These are phyloP conservation scores for Manis javanica DNA, from an alignment of 2,797 vertebrate species.

Conservation along the genomic window DNA sequence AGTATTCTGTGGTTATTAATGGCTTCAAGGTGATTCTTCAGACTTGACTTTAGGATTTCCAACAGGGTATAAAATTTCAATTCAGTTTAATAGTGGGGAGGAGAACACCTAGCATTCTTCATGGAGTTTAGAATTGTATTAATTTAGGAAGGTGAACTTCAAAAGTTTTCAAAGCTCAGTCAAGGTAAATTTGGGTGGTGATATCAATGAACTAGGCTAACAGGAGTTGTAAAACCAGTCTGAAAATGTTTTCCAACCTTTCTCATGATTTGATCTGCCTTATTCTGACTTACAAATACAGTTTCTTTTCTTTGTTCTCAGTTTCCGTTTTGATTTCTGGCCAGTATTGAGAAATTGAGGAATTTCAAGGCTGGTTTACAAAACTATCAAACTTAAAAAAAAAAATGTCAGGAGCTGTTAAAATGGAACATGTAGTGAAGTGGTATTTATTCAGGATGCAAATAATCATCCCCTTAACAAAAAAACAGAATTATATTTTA, in stretches of 20 bases:
- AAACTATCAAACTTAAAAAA: constrained; percentile 24
- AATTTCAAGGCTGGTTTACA: constrained; percentile 60
- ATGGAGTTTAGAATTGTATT: constrained; percentile 29
- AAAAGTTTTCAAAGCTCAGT: constrained; percentile 58
- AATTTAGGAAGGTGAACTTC: constrained; percentile 55
- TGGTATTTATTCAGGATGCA: constrained; percentile 51
- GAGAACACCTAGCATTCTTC: background rate
- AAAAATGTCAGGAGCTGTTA: constrained; percentile 6
- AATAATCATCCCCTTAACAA: constrained; percentile 4
- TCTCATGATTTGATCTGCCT: constrained; percentile 22
- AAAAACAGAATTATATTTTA: background rate
- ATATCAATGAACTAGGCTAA: constrained; percentile 53
- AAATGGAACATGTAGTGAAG: constrained; percentile 2
- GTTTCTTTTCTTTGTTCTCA: constrained; percentile 72
- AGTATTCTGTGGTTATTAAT: constrained; percentile 53
- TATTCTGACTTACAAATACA: constrained; percentile 59
- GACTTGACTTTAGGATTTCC: constrained; percentile 48
- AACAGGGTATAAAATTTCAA: constrained; percentile 57
- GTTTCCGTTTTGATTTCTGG: constrained; percentile 51
- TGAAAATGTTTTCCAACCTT: constrained; percentile 59
- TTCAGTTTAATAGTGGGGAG: background rate
- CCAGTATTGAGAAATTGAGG: constrained; percentile 45
- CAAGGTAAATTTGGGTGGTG: constrained; percentile 50
- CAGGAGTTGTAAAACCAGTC: constrained; percentile 65
- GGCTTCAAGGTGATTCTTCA: constrained; percentile 50